Base-by-base conservation (phyloP, 2,888 invertebrate species). In the Heliconius ismenius region DNA sequence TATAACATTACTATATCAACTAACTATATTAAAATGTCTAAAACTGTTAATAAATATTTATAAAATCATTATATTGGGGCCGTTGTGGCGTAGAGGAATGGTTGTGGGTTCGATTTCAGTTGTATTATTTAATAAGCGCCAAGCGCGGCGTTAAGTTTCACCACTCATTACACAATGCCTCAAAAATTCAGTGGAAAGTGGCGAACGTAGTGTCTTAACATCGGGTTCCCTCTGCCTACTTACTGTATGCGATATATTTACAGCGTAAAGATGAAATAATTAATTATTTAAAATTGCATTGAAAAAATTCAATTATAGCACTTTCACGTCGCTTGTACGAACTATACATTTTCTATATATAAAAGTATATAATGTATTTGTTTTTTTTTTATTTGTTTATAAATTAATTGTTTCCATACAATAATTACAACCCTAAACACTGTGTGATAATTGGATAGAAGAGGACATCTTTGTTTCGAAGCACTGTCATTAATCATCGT, bases 401-500 rank as follows among this genome's bases (percentile, higher is more conserved):
- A 18, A 49, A 49, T 4, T 0, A 49, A 49, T 65, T 62, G 15
- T 24, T 24, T 65, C n/a, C 72, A 21, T 67, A 28, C 43, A 65
- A 63, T 39, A 24, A 24, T 36, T 67, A 67, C 77, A 77, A 68
- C 77, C 74, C 77, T 77, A 68, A 49, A 28, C 36, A 49, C 11
- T 63, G 69, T 39, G 69, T 72, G 36, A 77, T 76, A 78, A 78
- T 77, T 79, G 83, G 82, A 77, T 81, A 81, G 81, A 82, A 84
- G 82, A 84, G 83, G 83, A 89, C 89, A 86, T 90, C 89, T 91
- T 86, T 87, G 91, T 91, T 89, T 86, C 85, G 84, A 84, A 84
- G 82, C 86, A 85, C 85, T 79, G 83, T 86, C 83, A 90, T 90
- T 89, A 87, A 90, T 91, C 90, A 90, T 90, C 85, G 87, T 88